phyloP scores from a whole-genome alignment of 2,888 invertebrate genomes.

The Rotaria sp. region DNA sequence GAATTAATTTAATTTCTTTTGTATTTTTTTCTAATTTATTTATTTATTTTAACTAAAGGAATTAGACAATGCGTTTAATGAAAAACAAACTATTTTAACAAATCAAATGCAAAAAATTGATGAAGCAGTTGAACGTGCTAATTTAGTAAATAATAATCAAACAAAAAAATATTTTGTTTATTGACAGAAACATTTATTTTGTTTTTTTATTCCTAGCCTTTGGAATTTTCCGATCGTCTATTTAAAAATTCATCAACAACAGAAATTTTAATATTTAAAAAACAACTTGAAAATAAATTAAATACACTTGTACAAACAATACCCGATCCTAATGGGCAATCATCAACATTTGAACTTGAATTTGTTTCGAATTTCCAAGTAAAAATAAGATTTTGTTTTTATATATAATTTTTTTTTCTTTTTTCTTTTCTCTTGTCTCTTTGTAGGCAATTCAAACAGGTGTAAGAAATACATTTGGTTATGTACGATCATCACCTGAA shows the following conservation, averaged over 20 bases:
- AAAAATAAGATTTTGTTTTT: not conserved
- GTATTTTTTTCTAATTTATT: not conserved
- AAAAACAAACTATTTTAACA: slow-evolving; percentile 60
- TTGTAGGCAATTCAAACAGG: slow-evolving; percentile 69
- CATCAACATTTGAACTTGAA: slow-evolving; percentile 66
- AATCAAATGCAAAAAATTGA: slow-evolving; percentile 29
- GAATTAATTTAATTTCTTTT: slow-evolving; percentile 62
- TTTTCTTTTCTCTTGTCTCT: slow-evolving; percentile 49
- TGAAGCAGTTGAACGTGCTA: not conserved
- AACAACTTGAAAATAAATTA: slow-evolving; percentile 80
- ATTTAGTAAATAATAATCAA: not conserved
- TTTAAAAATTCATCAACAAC: slow-evolving; percentile 79
- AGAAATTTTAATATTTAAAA: slow-evolving; percentile 84
- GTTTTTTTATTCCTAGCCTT: not conserved
- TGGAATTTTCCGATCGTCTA: slow-evolving; percentile 73
- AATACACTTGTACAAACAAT: slow-evolving; percentile 73
- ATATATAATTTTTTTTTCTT: not conserved
- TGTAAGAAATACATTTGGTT: slow-evolving; percentile 78
- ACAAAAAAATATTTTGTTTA: not conserved
- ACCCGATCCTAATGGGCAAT: slow-evolving; percentile 67
- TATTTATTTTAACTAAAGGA: slow-evolving; percentile 58
- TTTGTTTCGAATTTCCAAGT: slow-evolving; percentile 87
- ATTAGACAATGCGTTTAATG: slow-evolving; percentile 80
- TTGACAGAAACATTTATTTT: not conserved
- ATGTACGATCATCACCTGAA: slow-evolving; percentile 63